phyloP scores from a whole-genome alignment of 2,888 invertebrate genomes.

The Colletes collaris region DNA sequence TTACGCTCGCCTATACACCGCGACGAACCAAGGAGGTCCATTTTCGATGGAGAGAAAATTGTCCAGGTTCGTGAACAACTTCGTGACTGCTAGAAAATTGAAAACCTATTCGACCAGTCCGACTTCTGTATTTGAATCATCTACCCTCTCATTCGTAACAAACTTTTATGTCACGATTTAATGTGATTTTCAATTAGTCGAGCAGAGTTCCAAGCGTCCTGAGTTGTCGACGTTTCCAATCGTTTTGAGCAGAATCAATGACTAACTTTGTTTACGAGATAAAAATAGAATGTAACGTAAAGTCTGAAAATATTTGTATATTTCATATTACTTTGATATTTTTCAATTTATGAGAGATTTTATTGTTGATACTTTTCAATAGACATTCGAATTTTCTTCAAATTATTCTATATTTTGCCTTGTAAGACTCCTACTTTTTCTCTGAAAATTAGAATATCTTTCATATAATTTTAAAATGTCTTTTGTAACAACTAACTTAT shows the following conservation, averaged over 20 bases:
- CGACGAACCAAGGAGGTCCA: conserved; percentile 9
- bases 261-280: too few species aligned
- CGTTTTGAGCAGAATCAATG: neutral
- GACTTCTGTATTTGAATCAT: neutral
- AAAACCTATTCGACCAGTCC: neutral
- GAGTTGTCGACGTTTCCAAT: neutral
- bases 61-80: neutral
- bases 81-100: neutral
- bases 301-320: too few species aligned
- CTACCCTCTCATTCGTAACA: neutral
- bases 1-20: conserved; percentile 3
- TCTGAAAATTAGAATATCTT: too few species aligned
- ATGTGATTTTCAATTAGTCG: neutral
- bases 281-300: too few species aligned
- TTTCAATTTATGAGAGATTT: too few species aligned
- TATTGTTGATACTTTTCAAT: too few species aligned
- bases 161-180: neutral
- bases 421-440: too few species aligned
- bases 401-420: too few species aligned
- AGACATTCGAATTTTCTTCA: too few species aligned
- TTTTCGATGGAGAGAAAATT: conserved; percentile 21
- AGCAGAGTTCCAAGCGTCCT: neutral
- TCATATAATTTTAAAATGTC: too few species aligned
- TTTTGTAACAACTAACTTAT: too few species aligned
- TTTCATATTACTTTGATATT: too few species aligned